These are phyloP conservation scores for Vulpes lagopus DNA, from an alignment of 2,113 vertebrate genomes.

Conservation along the genomic window DNA sequence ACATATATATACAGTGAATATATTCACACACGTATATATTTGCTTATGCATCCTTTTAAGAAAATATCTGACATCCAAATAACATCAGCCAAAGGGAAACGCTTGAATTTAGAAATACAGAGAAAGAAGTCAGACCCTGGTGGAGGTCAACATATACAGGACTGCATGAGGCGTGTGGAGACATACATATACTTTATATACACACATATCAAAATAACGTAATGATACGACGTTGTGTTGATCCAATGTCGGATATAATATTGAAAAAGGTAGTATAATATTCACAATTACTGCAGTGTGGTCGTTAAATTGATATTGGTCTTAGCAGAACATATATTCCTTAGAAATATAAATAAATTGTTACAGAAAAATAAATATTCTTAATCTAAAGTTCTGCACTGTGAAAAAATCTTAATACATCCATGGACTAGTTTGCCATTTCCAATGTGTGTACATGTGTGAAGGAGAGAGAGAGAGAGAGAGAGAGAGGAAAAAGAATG, in stretches of 20 bases:
- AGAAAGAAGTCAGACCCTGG: neutral
- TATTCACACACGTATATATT: neutral
- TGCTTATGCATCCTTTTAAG: neutral
- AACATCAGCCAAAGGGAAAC: neutral
- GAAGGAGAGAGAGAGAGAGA: neutral
- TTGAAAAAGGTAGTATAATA: neutral
- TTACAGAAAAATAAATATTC: neutral
- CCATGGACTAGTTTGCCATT: neutral
- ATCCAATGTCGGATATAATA: neutral
- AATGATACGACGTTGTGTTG: neutral
- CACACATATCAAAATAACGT: neutral
- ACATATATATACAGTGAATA: neutral
- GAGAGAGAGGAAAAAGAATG: neutral
- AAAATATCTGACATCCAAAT: neutral
- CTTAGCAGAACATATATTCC: neutral
- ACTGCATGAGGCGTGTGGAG: neutral
- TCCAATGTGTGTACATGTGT: neutral
- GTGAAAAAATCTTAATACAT: neutral
- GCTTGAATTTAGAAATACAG: constrained; percentile 19
- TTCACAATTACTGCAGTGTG: neutral
- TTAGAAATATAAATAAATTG: constrained; percentile 22
- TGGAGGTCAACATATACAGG: neutral
- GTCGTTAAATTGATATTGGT: neutral
- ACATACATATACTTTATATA: neutral
- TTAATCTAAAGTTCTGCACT: neutral